Evolutionary conservation across 2,888 invertebrate genomes (phyloP), one percentile per base, ranked within the genome.

Genomic region (Theristus sp.): DNA sequence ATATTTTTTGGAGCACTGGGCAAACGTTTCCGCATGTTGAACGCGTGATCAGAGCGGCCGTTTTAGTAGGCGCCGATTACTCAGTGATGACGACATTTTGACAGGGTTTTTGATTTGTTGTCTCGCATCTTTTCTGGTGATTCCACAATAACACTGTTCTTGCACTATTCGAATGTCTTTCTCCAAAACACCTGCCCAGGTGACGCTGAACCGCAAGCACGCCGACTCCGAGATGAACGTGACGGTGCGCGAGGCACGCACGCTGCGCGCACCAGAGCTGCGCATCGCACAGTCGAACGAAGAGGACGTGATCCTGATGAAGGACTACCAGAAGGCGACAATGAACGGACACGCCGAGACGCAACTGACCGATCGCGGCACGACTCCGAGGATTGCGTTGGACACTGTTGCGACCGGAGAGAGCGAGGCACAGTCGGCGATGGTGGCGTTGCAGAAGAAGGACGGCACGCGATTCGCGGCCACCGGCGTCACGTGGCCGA

Each of bases 171-270:
- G n/a, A n/a, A n/a, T n/a, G n/a, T n/a, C n/a, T n/a, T n/a, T n/a
- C n/a, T n/a, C n/a, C n/a, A n/a, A n/a, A n/a, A n/a, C n/a, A n/a
- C n/a, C n/a, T n/a, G n/a, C n/a, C n/a, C 56, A 30, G 56, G 56
- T 56, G 56, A 17, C 6, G 56, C 47, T 60, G 2, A 25, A 26
- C 2, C 49, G 56, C 24, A 26, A 60, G 28, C 27, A 38, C 2
- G 29, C 54, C 38, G 53, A 55, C n/a, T 52, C 55, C 3, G 26
- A 60, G 6, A 54, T 60, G 24, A 22, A 60, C 27, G 29, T 60
- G 2, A 60, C 60, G 2, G 55, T 60, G 6, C 2, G 46, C 27
- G 57, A 57, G 27, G 27, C 46, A 2, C 46, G 47, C 6, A 57
- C 47, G 26, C 28, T 31, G 2, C 31, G 38, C 2, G 30, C 27